Evolutionary conservation across 2,797 vertebrate genomes (phyloP), one percentile per base, ranked within the genome.

Genomic region (Odontamblyopus lacepedii): DNA sequence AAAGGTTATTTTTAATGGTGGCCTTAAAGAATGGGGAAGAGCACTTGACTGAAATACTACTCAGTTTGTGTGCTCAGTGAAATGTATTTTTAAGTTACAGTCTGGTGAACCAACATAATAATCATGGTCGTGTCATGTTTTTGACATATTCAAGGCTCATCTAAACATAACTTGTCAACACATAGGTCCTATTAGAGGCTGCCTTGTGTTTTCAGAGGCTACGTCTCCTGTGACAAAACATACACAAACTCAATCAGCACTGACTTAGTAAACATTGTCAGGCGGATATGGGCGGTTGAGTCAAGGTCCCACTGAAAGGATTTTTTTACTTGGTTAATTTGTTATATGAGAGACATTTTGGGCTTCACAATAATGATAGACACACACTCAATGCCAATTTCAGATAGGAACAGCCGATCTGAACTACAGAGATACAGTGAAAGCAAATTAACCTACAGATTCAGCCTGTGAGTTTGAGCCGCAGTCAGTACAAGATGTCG

Each of bases 291-390:
- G 38, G 48, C 32, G 29, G 2, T 59, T 51, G 50, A 38, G 57
- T 66, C 69, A 76, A 82, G 64, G 62, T 74, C 61, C 71, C 73
- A 70, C 71, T 69, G 11, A 19, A 38, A 75, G 68, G 57, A 35
- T 79, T 66, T 71, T 82, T 81, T 75, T 59, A 73, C 38, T 32
- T 66, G n/a, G 69, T 75, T 70, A 44, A 71, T 80, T 66, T 32
- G 35, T 72, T 67, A 50, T 65, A 15, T 18, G 35, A 51, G 32
- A 26, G 65, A 53, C 59, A n/a, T 83, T 84, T 70, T 72, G 48
- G 29, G 61, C 59, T 66, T 44, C 26, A 76, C 71, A 89, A 80
- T 76, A 72, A 83, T 71, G 68, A 76, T 75, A 70, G 30, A 71
- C 78, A 67, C 70, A 79, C 65, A 63, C 56, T 16, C 35, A 38